phyloP scores from a whole-genome alignment of 2,797 vertebrate genomes.

The Sebastiscus albofasciatus region DNA sequence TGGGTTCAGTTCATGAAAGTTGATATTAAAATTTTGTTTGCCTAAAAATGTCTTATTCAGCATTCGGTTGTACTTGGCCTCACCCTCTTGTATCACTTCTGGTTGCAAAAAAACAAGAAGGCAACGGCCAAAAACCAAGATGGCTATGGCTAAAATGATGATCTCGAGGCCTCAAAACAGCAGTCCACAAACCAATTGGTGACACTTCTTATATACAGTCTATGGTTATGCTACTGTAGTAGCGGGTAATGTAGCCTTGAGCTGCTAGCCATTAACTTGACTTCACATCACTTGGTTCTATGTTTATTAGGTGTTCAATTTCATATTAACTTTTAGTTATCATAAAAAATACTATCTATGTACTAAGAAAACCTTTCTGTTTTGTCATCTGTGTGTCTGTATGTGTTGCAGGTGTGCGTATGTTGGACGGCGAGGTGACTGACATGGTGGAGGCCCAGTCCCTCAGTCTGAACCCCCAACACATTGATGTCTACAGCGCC shows the following conservation, averaged over 20 bases:
- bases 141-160: too few species aligned
- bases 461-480: slow-evolving; percentile 93
- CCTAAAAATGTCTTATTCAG: too few species aligned
- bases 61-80: fast-evolving
- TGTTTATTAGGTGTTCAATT: background rate
- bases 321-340: background rate
- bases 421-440: slow-evolving; percentile 98
- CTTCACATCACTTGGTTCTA: background rate
- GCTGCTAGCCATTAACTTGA: background rate
- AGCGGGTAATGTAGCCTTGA: background rate
- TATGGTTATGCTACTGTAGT: background rate
- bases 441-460: slow-evolving; percentile 97
- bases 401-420: slow-evolving; percentile 89
- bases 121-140: fast-evolving
- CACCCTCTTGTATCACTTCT: too few species aligned
- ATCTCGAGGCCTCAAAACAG: too few species aligned
- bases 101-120: too few species aligned
- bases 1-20: too few species aligned
- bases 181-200: too few species aligned
- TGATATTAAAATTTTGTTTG: too few species aligned
- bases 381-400: background rate
- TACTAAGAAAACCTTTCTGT: background rate
- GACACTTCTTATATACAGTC: too few species aligned
- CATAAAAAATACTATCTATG: background rate
- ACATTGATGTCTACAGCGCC: slow-evolving; percentile 98